Conservation (phyloP, 2,888 invertebrate genomes). For the Drosophila vallismaia region DNA sequence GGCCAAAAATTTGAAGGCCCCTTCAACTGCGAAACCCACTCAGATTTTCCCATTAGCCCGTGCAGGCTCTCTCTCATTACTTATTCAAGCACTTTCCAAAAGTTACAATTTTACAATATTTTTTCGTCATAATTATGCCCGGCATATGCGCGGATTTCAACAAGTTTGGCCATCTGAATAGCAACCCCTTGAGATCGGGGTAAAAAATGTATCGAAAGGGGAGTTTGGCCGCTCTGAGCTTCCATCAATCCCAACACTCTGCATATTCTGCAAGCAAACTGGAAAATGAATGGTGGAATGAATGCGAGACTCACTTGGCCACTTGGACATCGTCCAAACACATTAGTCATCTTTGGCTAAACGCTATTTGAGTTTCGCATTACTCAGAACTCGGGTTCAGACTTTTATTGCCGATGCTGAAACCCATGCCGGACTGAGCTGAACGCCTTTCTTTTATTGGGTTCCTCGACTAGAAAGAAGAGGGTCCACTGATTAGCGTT, state of each 20-base stretch:
- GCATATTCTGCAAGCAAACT: background rate
- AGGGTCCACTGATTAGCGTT: slow-evolving; percentile 73
- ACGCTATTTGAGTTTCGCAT: slow-evolving; percentile 69
- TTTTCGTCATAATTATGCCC: slow-evolving; percentile 62
- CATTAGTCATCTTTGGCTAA: slow-evolving; percentile 77
- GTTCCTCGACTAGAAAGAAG: slow-evolving; percentile 17
- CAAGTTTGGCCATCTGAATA: slow-evolving; percentile 47
- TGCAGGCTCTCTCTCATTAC: slow-evolving; percentile 57
- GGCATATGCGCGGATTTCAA: slow-evolving; percentile 71
- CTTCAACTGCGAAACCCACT: slow-evolving; percentile 18
- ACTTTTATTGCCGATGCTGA: slow-evolving; percentile 20
- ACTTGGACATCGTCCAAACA: slow-evolving; percentile 57
- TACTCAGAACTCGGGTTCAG: slow-evolving; percentile 31
- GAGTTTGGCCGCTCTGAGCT: background rate
- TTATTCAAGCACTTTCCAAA: slow-evolving; percentile 66
- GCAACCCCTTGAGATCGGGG: slow-evolving; percentile 62
- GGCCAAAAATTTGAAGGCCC: slow-evolving; percentile 49
- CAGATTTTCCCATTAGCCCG: slow-evolving; percentile 18
- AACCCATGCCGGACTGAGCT: background rate
- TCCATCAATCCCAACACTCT: slow-evolving; percentile 46
- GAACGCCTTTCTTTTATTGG: slow-evolving; percentile 55
- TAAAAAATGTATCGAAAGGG: slow-evolving; percentile 48
- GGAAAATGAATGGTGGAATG: slow-evolving; percentile 1
- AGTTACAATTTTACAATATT: slow-evolving; percentile 58
- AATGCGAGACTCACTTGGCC: slow-evolving; percentile 45